phyloP scores from a whole-genome alignment of 2,797 vertebrate genomes.

The Synaphobranchus kaupii region DNA sequence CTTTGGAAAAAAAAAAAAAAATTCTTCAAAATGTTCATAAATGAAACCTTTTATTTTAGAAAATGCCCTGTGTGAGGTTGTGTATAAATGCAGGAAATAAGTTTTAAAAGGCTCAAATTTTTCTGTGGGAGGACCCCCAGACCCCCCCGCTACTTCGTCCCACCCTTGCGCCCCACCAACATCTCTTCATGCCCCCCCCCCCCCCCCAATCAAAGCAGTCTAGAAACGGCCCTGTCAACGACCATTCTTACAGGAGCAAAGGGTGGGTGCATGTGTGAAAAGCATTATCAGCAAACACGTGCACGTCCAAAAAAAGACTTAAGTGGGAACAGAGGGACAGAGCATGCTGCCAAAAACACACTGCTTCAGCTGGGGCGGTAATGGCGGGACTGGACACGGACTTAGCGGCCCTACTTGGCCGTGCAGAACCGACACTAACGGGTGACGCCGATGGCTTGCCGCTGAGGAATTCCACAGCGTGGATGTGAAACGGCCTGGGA shows the following conservation, averaged over 20 bases:
- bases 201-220: too few relatives aligned
- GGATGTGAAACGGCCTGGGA: neutral
- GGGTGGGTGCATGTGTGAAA: neutral
- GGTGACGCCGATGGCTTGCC: neutral
- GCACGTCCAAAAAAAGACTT: neutral
- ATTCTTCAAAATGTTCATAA: too few relatives aligned
- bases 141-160: too few relatives aligned
- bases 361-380: neutral
- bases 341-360: neutral
- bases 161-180: too few relatives aligned
- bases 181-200: too few relatives aligned
- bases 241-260: conserved; percentile 16
- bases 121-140: too few relatives aligned
- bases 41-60: too few relatives aligned
- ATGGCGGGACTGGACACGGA: neutral
- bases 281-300: neutral
- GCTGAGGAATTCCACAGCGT: neutral
- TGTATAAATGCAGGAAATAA: too few relatives aligned
- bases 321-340: neutral
- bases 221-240: too few relatives aligned
- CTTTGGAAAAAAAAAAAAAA: too few relatives aligned
- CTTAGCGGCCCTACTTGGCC: neutral
- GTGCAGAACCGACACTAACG: neutral
- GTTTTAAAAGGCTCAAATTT: too few relatives aligned
- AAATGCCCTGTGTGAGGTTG: too few relatives aligned